Conservation (phyloP, 1,140 invertebrate species). For the Musca vetustissima region DNA sequence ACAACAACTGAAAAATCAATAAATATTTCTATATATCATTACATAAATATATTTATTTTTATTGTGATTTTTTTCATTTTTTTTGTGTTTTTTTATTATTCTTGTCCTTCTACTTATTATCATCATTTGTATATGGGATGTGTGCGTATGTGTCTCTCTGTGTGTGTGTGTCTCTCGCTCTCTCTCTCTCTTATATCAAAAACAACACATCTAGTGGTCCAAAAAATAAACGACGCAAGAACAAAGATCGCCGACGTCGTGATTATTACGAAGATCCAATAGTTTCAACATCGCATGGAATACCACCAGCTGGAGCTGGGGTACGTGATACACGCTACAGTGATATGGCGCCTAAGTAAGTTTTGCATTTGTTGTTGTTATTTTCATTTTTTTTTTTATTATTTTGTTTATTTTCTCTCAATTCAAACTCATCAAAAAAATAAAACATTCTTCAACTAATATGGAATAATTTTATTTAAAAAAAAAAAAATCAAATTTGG, state of each 20-base stretch:
- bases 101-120: neutral
- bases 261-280: conserved; percentile 54
- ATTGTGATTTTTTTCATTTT: neutral
- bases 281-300: conserved; percentile 45
- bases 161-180: neutral
- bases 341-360: conserved; percentile 79
- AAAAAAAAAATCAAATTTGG: too few species aligned
- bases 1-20: too few species aligned
- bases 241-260: conserved; percentile 45
- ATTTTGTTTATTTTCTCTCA: neutral
- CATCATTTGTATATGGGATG: neutral
- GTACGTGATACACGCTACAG: conserved; percentile 66
- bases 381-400: neutral
- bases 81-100: neutral
- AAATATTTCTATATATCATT: neutral
- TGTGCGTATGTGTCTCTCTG: neutral
- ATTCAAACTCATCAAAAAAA: neutral
- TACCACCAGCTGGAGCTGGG: conserved; percentile 40
- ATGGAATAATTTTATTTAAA: too few species aligned
- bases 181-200: neutral
- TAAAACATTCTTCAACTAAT: too few species aligned
- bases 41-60: conserved; percentile 8
- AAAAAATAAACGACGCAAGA: conserved; percentile 54
- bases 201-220: conserved; percentile 38
- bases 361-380: conserved; percentile 33